Percentiles rank a stretch among this genome's conserved stretches.
phyloP scores from a whole-genome alignment of 1,140 invertebrate species.

The Arion vulgaris region DNA sequence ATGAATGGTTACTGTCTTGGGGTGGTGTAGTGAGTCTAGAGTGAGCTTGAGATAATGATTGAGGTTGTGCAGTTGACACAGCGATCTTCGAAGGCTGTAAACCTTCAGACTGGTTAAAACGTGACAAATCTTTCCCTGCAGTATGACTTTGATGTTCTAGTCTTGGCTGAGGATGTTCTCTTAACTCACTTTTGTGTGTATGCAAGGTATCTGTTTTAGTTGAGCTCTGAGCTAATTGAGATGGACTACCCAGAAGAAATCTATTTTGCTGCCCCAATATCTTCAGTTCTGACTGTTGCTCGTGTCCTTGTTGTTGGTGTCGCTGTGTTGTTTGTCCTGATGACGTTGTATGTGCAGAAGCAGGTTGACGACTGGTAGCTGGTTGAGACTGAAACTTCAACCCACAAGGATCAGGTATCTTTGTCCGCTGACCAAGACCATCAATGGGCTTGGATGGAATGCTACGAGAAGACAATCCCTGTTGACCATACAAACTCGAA shows the following conservation, averaged over 20 bases:
- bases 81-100: background rate
- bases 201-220: background rate
- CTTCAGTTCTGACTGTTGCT: background rate
- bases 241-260: background rate
- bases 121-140: background rate
- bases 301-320: background rate
- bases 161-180: background rate
- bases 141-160: background rate
- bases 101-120: background rate
- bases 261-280: background rate
- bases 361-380: background rate
- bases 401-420: background rate
- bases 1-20: background rate
- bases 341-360: background rate
- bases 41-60: background rate
- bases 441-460: background rate
- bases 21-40: no score
- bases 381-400: background rate
- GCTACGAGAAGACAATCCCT: background rate
- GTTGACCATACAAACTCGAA: background rate
- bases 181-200: background rate
- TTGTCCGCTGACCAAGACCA: background rate
- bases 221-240: background rate
- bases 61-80: background rate
- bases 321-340: background rate